Evolutionary conservation across 2,797 vertebrate genomes (phyloP).

Genomic region (Argyrosomus regius): DNA sequence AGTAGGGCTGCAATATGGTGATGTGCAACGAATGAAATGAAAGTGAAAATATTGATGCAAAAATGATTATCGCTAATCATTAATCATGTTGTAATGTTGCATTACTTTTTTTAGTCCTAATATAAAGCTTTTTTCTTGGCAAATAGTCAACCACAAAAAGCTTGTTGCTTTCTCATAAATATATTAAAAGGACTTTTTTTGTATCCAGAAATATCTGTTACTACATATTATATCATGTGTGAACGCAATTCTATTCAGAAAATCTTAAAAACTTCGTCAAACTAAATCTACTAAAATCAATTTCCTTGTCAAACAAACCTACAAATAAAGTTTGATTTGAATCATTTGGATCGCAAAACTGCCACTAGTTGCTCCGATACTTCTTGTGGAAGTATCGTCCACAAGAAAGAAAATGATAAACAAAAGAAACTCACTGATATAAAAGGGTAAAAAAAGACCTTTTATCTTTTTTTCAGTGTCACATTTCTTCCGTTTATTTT

Average conservation of each 20-base stretch:
- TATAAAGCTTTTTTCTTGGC: no score
- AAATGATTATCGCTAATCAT: no score
- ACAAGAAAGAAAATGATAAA: no score
- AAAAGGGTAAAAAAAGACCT: not conserved
- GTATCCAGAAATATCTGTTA: not conserved
- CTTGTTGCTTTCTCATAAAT: not conserved
- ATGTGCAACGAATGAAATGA: no score
- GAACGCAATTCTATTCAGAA: no score
- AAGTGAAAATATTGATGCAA: no score
- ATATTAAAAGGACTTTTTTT: not conserved
- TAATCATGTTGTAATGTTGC: no score
- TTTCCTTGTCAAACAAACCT: not conserved
- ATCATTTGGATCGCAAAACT: not conserved
- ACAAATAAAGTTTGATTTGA: constrained; percentile 3
- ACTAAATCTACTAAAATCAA: not conserved
- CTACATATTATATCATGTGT: no score
- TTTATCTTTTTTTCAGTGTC: not conserved
- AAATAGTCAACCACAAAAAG: not conserved
- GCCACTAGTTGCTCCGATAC: not conserved
- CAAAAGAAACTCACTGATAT: not conserved
- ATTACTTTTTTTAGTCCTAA: no score
- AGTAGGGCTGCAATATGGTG: not conserved
- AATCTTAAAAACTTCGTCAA: not conserved
- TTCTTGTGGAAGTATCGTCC: no score
- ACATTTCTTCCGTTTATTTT: constrained; percentile 1